Evolutionary conservation across 1,140 invertebrate genomes (phyloP).

Genomic region (Gonioctena quinquepunctata): DNA sequence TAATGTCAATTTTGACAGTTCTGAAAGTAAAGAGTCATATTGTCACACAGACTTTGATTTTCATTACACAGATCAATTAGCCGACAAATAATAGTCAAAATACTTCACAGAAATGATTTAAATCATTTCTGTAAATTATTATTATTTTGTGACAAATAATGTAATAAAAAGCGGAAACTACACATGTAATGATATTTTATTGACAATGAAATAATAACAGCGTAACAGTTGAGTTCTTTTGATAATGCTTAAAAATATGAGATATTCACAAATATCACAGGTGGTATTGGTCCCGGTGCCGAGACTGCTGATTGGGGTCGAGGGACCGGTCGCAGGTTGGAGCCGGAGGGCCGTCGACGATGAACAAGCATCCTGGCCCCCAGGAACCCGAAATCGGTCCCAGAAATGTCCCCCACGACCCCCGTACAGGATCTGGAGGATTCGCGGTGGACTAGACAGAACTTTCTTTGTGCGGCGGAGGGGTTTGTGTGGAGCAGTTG

Average conservation of each 20-base stretch:
- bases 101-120: no score
- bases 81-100: no score
- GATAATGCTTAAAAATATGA: slow-evolving; percentile 54
- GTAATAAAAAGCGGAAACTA: neutral
- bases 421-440: slow-evolving; percentile 9
- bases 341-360: slow-evolving; percentile 6
- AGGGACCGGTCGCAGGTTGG: neutral
- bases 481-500: slow-evolving; percentile 54
- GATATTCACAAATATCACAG: slow-evolving; percentile 58
- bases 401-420: neutral
- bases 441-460: slow-evolving; percentile 47
- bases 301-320: slow-evolving; percentile 53
- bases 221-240: slow-evolving; percentile 43
- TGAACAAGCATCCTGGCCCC: slow-evolving; percentile 8
- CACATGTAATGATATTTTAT: slow-evolving; percentile 51
- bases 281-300: slow-evolving; percentile 56
- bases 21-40: no score
- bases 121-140: neutral
- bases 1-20: no score
- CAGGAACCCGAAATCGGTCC: neutral
- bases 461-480: slow-evolving; percentile 54
- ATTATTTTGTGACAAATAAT: neutral
- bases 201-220: slow-evolving; percentile 53
- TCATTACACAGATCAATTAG: no score
- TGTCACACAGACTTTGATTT: no score